Percentiles rank a stretch among this genome's conserved stretches.
These are phyloP conservation scores for Patella vulgata DNA, from an alignment of 1,140 invertebrate species.

Conservation along the genomic window DNA sequence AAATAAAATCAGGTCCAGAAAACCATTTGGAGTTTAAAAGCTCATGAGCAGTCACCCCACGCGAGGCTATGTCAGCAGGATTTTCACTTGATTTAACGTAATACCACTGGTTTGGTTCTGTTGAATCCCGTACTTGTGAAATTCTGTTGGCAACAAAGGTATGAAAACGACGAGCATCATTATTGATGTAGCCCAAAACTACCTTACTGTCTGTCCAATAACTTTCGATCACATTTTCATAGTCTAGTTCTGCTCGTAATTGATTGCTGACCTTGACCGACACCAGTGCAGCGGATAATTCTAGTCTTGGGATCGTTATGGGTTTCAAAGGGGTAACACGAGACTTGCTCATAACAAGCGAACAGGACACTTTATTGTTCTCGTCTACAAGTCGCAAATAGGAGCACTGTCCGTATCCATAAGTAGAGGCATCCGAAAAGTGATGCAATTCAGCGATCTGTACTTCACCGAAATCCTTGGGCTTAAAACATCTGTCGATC, in stretches of 20 bases:
- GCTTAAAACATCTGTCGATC: slow-evolving; percentile 28
- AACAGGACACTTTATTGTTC: background rate
- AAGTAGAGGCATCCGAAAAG: slow-evolving; percentile 25
- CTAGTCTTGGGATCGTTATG: slow-evolving; percentile 26
- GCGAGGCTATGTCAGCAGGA: slow-evolving; percentile 34
- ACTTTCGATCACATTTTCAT: slow-evolving; percentile 2
- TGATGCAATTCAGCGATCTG: slow-evolving; percentile 11
- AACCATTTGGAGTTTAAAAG: slow-evolving; percentile 5
- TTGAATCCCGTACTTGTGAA: slow-evolving; percentile 18
- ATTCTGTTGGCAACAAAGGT: slow-evolving; percentile 41
- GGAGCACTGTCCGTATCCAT: slow-evolving; percentile 19
- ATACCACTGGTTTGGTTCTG: slow-evolving; percentile 20
- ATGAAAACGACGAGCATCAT: slow-evolving; percentile 30
- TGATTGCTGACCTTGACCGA: slow-evolving; percentile 24
- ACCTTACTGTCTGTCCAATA: slow-evolving; percentile 36
- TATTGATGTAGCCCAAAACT: slow-evolving; percentile 29
- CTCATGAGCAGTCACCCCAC: slow-evolving; percentile 18
- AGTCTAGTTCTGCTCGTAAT: slow-evolving; percentile 20
- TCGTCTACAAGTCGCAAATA: slow-evolving; percentile 28
- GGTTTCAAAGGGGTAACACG: too few relatives aligned
- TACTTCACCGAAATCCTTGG: slow-evolving; percentile 3
- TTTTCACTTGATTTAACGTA: slow-evolving; percentile 27
- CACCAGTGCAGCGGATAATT: slow-evolving; percentile 25
- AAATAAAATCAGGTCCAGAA: slow-evolving; percentile 1
- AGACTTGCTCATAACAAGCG: slow-evolving; percentile 11